Base-by-base conservation (phyloP, 2,888 invertebrate genomes). In the Notocelia uddmanniana region DNA sequence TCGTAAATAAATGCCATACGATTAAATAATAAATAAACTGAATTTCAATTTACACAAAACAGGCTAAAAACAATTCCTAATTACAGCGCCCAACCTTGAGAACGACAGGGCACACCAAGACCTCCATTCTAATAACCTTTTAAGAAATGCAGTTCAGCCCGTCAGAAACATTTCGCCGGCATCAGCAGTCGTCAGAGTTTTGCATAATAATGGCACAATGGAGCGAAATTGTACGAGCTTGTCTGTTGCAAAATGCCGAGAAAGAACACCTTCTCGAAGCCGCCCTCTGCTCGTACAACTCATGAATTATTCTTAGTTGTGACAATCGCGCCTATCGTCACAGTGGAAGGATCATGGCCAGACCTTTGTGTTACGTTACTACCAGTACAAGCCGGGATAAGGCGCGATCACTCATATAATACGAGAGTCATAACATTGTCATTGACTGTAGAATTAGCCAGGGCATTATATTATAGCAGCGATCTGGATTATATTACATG, bases 161-260 rank as follows among this genome's bases (percentile, higher is more conserved):
- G 78, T 76, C 77, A 79, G 80, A 86, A 85, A 86, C 84, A 87
- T 87, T 88, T 87, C 81, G 81, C 81, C 79, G 82, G 82, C 82
- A 85, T 88, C 87, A 83, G 81, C 86, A 85, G 83, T 81, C 83
- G 83, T 85, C 79, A 72, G 57, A 76, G 78, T 87, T 92, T 92
- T 90, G 92, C 92, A 92, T 93, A 89, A 91, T 92, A 91, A 91
- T 89, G 83, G 83, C 81, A 91, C 91, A 91, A 90, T 91, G 82
- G 83, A 76, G 77, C 81, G 79, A 86, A 86, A 76, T 74, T 72
- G 74, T 74, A 66, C 77, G 75, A 76, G 76, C 75, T 75, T 74
- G 82, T 84, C 73, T 81, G 81, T 92, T 91, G 86, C 92, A 90
- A 91, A 91, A 90, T 82, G 79, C 73, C 80, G 80, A 82, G 83